Conservation (phyloP, 2,888 invertebrate species). For the Tineola bisselliella region DNA sequence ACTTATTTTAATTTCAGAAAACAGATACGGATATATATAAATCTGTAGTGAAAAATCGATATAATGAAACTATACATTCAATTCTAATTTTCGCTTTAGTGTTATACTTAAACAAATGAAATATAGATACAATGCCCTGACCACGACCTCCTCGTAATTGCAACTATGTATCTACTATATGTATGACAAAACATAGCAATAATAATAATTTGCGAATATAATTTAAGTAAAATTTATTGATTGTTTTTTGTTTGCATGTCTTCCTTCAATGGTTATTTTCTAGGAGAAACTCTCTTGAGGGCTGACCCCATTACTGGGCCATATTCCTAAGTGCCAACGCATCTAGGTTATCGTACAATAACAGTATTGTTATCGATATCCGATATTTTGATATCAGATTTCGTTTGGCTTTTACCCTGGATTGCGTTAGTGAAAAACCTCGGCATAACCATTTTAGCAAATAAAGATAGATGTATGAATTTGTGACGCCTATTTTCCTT, state of each 20-base stretch:
- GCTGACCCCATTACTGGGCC: conserved; percentile 46
- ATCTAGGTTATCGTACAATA: conserved; percentile 47
- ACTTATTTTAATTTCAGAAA: too few species aligned
- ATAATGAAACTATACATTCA: too few species aligned
- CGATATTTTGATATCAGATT: conserved; percentile 35
- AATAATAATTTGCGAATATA: too few species aligned
- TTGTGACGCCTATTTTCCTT: background rate
- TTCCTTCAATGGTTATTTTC: conserved; percentile 38
- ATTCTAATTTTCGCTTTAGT: too few species aligned
- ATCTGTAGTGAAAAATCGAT: too few species aligned
- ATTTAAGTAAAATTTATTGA: too few species aligned
- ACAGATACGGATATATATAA: too few species aligned
- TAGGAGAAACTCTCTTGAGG: conserved; percentile 29
- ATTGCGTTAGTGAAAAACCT: conserved; percentile 30
- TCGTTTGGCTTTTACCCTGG: conserved; percentile 37
- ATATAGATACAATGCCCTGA: too few species aligned
- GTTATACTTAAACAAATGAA: too few species aligned
- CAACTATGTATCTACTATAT: too few species aligned
- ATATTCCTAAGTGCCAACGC: conserved; percentile 45
- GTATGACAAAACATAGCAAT: too few species aligned
- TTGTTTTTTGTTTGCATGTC: conserved; percentile 26
- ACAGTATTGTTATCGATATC: conserved; percentile 39
- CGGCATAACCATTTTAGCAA: background rate
- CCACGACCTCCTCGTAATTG: too few species aligned
- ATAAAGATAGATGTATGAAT: background rate